A percentile compares a stretch with the other conserved stretches of the same genome.
Conservation (phyloP, 1,140 invertebrate species). For the Phymastichus coffea region DNA sequence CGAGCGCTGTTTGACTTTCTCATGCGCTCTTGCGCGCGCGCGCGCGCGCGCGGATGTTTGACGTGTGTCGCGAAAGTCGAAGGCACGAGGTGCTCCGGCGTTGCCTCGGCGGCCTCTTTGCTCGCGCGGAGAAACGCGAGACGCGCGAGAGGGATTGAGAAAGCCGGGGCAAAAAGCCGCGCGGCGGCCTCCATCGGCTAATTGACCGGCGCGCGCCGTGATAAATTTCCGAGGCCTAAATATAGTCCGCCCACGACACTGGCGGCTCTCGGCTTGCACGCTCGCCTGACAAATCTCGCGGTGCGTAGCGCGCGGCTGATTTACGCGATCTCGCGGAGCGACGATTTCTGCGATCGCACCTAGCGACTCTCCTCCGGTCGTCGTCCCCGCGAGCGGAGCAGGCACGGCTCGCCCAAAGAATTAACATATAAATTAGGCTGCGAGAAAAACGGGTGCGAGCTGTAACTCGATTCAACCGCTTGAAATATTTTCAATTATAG, state of each 20-base stretch:
- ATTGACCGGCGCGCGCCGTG: no score
- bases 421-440: slow-evolving; percentile 37
- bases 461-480: slow-evolving; percentile 26
- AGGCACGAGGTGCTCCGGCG: not conserved
- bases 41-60: not conserved
- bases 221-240: no score
- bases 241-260: no score
- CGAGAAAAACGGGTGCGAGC: slow-evolving; percentile 15
- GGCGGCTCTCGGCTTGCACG: no score
- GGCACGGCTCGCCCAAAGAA: slow-evolving; percentile 9
- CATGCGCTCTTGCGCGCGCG: not conserved
- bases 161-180: not conserved
- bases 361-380: not conserved
- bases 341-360: not conserved
- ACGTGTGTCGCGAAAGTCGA: not conserved
- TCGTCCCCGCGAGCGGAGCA: slow-evolving; percentile 17
- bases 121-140: not conserved
- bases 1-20: not conserved
- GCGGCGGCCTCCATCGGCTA: no score
- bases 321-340: not conserved
- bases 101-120: not conserved
- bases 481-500: slow-evolving; percentile 36
- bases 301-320: no score
- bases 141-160: not conserved
- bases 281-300: no score